A percentile compares a stretch with the other conserved stretches of the same genome.
phyloP scores from a whole-genome alignment of 1,140 invertebrate genomes.

The Penaeus vannamei region DNA sequence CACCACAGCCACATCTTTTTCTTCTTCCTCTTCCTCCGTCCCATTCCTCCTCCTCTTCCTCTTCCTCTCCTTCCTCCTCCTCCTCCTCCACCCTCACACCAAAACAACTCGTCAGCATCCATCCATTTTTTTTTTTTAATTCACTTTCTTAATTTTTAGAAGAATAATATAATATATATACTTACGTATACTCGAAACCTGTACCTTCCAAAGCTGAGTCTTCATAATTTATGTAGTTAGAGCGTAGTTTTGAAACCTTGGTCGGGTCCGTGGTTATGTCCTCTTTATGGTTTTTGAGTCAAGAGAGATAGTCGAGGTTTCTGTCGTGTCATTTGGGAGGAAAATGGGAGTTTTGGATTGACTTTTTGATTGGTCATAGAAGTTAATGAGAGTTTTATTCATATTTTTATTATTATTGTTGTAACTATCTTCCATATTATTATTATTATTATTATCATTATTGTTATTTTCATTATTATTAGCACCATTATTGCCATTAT shows the following conservation, averaged over 20 bases:
- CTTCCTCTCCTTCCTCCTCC: too few species aligned
- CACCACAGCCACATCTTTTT: too few species aligned
- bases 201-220: constrained; percentile 64
- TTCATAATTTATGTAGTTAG: constrained; percentile 63
- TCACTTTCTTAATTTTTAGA: neutral
- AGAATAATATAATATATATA: neutral
- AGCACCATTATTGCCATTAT: too few species aligned
- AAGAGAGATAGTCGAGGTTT: constrained; percentile 21
- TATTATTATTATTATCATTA: too few species aligned
- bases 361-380: neutral
- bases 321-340: constrained; percentile 35
- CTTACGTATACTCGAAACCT: constrained; percentile 11
- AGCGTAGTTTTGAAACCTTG: constrained; percentile 49
- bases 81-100: neutral
- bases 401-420: neutral
- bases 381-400: too few species aligned
- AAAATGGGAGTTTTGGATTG: neutral
- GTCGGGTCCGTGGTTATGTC: constrained; percentile 43
- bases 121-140: constrained; percentile 22
- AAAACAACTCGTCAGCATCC: constrained; percentile 42
- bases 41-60: neutral
- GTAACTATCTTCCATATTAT: too few species aligned
- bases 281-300: neutral
- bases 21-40: neutral
- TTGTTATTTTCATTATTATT: too few species aligned